A percentile compares a stretch with the other conserved stretches of the same genome.
phyloP scores from a whole-genome alignment of 1,140 invertebrate genomes.

The Homalodisca vitripennis region DNA sequence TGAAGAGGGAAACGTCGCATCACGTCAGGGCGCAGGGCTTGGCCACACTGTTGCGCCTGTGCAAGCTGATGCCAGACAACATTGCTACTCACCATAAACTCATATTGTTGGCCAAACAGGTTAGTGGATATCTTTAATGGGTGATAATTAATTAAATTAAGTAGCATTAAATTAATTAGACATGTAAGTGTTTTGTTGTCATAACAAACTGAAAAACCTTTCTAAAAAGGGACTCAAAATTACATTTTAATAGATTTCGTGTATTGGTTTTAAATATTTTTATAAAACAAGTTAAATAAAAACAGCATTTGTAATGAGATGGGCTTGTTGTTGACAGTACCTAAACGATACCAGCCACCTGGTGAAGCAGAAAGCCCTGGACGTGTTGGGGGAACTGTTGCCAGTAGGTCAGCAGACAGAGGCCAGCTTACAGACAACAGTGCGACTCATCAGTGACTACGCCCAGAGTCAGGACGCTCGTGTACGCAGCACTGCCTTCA shows the following conservation, averaged over 20 bases:
- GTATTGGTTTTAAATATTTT: too few relatives aligned
- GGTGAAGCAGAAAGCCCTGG: conserved; percentile 75
- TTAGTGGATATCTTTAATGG: too few relatives aligned
- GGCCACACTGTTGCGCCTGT: conserved; percentile 65
- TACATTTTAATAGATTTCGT: too few relatives aligned
- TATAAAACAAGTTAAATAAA: too few relatives aligned
- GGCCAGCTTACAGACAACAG: too few relatives aligned
- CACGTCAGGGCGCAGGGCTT: conserved; percentile 78
- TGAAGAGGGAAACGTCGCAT: conserved; percentile 77
- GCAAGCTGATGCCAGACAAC: conserved; percentile 46
- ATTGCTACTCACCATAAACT: conserved; percentile 46
- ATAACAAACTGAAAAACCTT: too few relatives aligned
- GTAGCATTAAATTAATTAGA: too few relatives aligned
- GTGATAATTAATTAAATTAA: too few relatives aligned
- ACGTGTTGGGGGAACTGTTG: conserved; percentile 66
- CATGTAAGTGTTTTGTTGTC: too few relatives aligned
- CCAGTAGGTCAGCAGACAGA: conserved; percentile 55
- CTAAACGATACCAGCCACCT: conserved; percentile 70
- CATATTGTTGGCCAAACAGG: conserved; percentile 48
- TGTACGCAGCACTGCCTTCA: conserved; percentile 83
- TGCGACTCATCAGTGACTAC: conserved; percentile 74
- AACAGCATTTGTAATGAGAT: too few relatives aligned
- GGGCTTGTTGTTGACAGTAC: conserved; percentile 56
- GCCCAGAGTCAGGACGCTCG: conserved; percentile 86
- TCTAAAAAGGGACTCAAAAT: too few relatives aligned